A percentile compares a stretch with the other conserved stretches of the same genome.
These are phyloP conservation scores for Prochilodus magdalenae DNA, from an alignment of 2,113 vertebrate species.

Conservation along the genomic window DNA sequence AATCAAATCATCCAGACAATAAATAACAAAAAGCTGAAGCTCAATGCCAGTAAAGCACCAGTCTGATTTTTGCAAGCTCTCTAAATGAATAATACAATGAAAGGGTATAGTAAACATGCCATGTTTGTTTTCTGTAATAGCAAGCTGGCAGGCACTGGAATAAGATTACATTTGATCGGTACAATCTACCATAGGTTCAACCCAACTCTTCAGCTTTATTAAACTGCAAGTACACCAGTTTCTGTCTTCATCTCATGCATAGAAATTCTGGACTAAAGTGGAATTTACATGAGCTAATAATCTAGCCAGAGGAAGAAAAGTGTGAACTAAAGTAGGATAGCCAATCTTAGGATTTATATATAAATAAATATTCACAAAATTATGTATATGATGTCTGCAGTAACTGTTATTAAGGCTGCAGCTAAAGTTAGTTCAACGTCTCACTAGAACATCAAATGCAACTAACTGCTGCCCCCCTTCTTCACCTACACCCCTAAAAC, in stretches of 20 bases:
- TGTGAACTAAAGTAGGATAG: neutral
- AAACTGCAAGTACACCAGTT: neutral
- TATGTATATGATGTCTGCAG: neutral
- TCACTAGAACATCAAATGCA: neutral
- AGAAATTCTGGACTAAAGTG: too few species aligned
- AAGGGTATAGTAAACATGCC: neutral
- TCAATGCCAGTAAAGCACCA: neutral
- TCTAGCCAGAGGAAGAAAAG: too few species aligned
- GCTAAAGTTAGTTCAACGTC: neutral
- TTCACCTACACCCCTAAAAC: neutral
- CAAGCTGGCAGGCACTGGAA: neutral
- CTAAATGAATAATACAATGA: neutral
- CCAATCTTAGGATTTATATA: neutral
- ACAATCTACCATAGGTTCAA: neutral
- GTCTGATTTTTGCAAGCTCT: too few species aligned
- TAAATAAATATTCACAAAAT: too few species aligned
- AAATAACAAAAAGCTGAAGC: conserved; percentile 12
- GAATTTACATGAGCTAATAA: too few species aligned
- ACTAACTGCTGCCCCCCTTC: too few species aligned
- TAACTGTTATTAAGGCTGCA: neutral
- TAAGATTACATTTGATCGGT: neutral
- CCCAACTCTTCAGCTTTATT: neutral
- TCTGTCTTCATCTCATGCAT: too few species aligned
- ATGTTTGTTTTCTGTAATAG: neutral
- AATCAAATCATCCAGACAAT: neutral